These are phyloP conservation scores for Rhinoptilus africanus DNA, from an alignment of 2,113 vertebrate genomes.

Conservation along the genomic window DNA sequence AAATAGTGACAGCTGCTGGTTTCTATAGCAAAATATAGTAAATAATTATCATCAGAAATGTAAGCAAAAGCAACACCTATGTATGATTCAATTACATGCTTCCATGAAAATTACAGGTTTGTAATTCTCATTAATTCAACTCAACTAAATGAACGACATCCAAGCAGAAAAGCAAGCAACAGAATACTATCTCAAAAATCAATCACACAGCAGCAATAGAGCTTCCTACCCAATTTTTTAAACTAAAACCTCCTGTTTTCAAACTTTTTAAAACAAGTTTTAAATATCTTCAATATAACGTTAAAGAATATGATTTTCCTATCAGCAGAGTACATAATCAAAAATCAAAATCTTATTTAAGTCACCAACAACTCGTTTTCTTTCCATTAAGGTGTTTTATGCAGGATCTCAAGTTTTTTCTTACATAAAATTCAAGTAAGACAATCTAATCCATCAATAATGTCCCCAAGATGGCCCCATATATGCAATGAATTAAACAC, in stretches of 20 bases:
- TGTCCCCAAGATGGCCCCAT: conserved; percentile 49
- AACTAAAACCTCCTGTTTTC: background rate
- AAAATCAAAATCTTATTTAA: conserved; percentile 2
- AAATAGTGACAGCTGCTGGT: conserved; percentile 52
- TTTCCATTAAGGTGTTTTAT: background rate
- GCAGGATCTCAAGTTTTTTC: background rate
- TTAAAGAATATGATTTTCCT: background rate
- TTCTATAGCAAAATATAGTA: conserved; percentile 54
- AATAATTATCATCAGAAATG: conserved; percentile 20
- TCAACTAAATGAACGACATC: background rate
- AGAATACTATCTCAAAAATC: background rate
- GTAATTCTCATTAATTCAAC: background rate
- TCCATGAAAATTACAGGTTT: background rate
- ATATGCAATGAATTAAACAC: conserved; percentile 31
- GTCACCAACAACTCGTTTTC: background rate
- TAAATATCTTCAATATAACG: background rate
- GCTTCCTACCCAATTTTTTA: background rate
- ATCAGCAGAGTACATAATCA: background rate
- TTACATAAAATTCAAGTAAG: background rate
- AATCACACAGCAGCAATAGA: background rate
- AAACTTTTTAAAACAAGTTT: background rate
- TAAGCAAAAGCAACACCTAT: conserved; percentile 30
- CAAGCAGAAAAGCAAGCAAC: background rate
- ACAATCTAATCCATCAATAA: conserved; percentile 25
- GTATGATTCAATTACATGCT: background rate